Evolutionary conservation across 2,888 invertebrate genomes (phyloP), one percentile per base, ranked within the genome.

Genomic region (Orchesellides sinensis): DNA sequence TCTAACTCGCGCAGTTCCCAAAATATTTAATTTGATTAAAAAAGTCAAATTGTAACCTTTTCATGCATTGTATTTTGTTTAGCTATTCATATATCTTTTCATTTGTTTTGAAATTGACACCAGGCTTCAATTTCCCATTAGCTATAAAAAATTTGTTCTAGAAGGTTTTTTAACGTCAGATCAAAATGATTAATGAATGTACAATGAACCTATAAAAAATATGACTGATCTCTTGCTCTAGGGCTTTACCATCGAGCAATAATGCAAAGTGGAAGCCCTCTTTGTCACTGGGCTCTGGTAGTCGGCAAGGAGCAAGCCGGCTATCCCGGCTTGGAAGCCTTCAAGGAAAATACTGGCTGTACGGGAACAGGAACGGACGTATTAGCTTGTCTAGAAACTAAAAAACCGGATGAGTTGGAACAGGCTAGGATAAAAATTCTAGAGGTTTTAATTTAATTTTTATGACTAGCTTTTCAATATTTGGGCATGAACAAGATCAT

Each of bases 201-300:
- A n/a, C n/a, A n/a, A n/a, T n/a, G n/a, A n/a, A n/a, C n/a, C n/a
- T n/a, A n/a, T n/a, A n/a, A n/a, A n/a, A n/a, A n/a, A n/a, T 40
- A 40, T 40, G n/a, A 40, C 10, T 40, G 40, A 40, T n/a, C 40
- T 40, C 10, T 5, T 49, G 19, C 21, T 10, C 23, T 21, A 83
- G 83, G 79, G 21, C 66, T 83, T 14, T 74, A 74, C 17, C 59
- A 74, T 19, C 14, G 49, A 14, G 83, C 74, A 0, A 83, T 83
- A n/a, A 40, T 77, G 29, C 83, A 83, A 47, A 80, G 79, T 35
- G 84, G 75, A 12, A 66, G 29, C 12, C 70, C 80, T 8, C 32
- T 84, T 0, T 84, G 75, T 23, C 84, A 80, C 32, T 84, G 84
- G 84, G 65, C 81, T 1, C n/a, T 84, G 2, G 66, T 70, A 0